Percentiles rank a stretch among this genome's conserved stretches.
Conservation (phyloP, 2,113 vertebrate genomes). For the Cryptomyrus ogoouensis region DNA sequence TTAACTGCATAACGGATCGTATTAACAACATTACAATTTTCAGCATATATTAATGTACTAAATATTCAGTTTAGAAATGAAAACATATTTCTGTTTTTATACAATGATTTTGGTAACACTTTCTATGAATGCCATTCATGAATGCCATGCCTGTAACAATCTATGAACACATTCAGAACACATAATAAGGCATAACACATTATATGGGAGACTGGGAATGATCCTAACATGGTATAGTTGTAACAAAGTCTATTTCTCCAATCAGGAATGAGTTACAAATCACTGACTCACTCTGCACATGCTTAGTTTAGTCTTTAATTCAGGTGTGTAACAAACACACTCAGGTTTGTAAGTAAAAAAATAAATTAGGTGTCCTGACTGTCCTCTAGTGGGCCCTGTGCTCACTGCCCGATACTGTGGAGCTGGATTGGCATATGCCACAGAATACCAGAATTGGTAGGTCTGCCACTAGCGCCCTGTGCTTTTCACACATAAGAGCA, state of each 20-base stretch:
- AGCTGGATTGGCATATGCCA: no score
- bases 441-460: no score
- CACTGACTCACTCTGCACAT: background rate
- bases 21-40: background rate
- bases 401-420: no score
- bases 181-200: background rate
- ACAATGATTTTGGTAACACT: background rate
- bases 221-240: background rate
- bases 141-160: background rate
- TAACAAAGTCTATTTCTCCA: background rate
- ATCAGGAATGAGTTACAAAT: background rate
- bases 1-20: background rate
- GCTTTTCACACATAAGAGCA: no score
- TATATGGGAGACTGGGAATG: background rate
- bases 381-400: no score
- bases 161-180: background rate
- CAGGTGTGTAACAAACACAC: no score
- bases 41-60: background rate
- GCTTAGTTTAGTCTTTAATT: no score
- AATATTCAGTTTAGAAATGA: background rate
- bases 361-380: no score
- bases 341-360: no score
- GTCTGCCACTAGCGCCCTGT: no score
- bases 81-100: background rate
- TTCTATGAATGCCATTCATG: background rate